Conservation (phyloP, 2,888 invertebrate genomes). For the Drosophila gaucha region DNA sequence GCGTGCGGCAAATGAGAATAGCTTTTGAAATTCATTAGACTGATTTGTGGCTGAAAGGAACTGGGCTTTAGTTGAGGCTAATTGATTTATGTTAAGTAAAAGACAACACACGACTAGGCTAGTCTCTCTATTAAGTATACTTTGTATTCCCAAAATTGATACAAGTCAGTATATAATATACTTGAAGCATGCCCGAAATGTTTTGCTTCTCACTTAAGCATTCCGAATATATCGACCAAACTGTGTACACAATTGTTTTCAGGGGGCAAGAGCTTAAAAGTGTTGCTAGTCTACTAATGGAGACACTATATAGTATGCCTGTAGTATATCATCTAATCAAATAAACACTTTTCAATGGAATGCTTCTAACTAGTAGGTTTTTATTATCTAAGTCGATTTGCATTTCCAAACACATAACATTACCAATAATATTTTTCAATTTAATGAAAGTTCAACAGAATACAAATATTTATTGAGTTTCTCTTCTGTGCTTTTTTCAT, state of each 20-base stretch:
- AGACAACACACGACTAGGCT: constrained; percentile 8
- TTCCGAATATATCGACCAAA: constrained; percentile 49
- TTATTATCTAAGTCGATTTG: background rate
- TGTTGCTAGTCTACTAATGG: constrained; percentile 12
- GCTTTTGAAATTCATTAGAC: constrained; percentile 32
- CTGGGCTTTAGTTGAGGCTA: constrained; percentile 20
- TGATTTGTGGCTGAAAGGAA: constrained; percentile 10
- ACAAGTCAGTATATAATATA: background rate
- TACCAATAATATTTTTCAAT: too few relatives aligned
- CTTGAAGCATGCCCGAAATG: background rate
- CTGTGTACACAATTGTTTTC: constrained; percentile 9
- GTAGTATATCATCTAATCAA: constrained; percentile 3
- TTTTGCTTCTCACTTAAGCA: background rate
- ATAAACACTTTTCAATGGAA: background rate
- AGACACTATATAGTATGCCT: constrained; percentile 2
- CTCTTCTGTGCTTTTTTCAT: too few relatives aligned
- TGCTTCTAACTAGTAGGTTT: background rate
- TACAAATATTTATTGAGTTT: background rate
- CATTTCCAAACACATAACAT: background rate
- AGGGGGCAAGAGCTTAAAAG: constrained; percentile 1
- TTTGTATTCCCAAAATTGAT: background rate
- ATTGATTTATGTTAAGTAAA: constrained; percentile 34
- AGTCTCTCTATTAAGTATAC: constrained; percentile 3
- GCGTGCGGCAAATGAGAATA: constrained; percentile 39
- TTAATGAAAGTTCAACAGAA: background rate